Evolutionary conservation across 2,113 vertebrate species (phyloP), one percentile per base, ranked within the genome.

Genomic region (Cairina moschata): DNA sequence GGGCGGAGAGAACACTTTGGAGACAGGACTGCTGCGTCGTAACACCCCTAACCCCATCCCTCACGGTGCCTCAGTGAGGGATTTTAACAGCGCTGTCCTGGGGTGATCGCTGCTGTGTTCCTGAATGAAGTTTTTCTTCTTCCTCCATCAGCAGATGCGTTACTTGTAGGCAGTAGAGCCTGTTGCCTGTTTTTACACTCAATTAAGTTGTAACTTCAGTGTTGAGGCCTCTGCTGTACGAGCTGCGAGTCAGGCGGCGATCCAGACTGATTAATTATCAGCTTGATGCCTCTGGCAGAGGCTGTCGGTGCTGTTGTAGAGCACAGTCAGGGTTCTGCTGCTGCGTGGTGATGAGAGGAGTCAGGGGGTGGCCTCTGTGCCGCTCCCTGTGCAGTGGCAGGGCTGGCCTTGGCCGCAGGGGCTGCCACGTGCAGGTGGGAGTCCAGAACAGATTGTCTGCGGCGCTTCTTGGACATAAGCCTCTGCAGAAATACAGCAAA

Each of bases 191-290:
- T 97, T 97, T 96, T 94, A 79, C 88, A 82, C 80, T 92, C 90
- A 93, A 73, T 97, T 96, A 96, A 96, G 86, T 78, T 79, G 81
- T 93, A 96, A 94, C 91, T 94, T 96, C 86, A 94, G 93, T 17
- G 0, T 62, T 89, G 77, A 54, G 80, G 74, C 95, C 74, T 92
- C 83, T 87, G 63, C 81, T 76, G 54, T 55, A 76, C 91, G 74
- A 94, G 36, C 76, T 79, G 32, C 4, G 4, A 91, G 90, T 74
- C 76, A 67, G 92, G 95, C 95, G 84, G 0, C 58, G 89, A 73
- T 94, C 88, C 95, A 96, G 86, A 21, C 88, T 89, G 95, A 93
- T 95, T 96, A 94, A 96, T 96, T 95, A 91, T 95, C 88, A 91
- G 40, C 86, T 46, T 83, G 86, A 82, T 60, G 77, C 60, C 88